Evolutionary conservation across 2,797 vertebrate genomes (phyloP).

Genomic region (Simalia tracyae): DNA sequence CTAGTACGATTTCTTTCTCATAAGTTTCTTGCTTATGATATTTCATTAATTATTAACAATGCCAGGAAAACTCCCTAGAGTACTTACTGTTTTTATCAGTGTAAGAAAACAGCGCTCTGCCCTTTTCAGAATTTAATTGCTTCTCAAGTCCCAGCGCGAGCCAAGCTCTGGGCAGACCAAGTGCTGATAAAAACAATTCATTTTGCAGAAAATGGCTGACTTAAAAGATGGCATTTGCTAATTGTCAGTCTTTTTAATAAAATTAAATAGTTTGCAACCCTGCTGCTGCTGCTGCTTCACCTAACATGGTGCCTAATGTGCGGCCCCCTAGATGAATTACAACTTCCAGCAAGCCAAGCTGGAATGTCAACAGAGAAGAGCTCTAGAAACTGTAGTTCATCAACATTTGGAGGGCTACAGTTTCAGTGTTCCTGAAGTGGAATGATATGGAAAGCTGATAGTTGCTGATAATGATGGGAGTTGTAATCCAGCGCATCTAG

Average conservation of each 20-base stretch:
- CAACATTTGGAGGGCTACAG: neutral
- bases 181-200: neutral
- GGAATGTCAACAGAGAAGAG: neutral
- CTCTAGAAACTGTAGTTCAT: neutral
- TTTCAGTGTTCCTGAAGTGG: neutral
- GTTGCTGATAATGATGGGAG: neutral
- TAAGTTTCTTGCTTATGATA: neutral
- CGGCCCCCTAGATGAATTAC: neutral
- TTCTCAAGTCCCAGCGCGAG: neutral
- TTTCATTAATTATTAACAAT: constrained; percentile 24
- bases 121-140: constrained; percentile 1
- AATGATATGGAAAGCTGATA: neutral
- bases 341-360: neutral
- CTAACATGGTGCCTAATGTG: neutral
- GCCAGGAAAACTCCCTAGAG: neutral
- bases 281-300: neutral
- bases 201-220: neutral
- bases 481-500: neutral
- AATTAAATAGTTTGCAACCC: neutral
- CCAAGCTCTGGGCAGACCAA: neutral
- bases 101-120: constrained; percentile 1
- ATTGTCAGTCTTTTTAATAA: neutral
- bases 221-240: neutral
- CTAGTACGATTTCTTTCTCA: neutral
- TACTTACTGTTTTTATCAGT: neutral